Percentiles rank a stretch among this genome's conserved stretches.
Conservation (phyloP, 2,797 vertebrate genomes). For the Rhinella marina region DNA sequence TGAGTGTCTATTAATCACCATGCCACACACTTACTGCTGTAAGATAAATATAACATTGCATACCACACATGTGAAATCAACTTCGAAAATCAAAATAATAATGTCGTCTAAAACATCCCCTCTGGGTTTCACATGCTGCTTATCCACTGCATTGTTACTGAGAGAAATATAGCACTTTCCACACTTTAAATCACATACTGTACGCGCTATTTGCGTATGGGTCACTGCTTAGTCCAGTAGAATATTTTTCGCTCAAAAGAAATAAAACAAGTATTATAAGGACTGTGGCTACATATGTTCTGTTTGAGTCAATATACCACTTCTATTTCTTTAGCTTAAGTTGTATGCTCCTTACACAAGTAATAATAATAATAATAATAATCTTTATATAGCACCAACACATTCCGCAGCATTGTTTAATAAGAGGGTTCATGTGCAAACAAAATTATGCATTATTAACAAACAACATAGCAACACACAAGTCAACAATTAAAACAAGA, state of each 20-base stretch:
- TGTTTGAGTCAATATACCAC: neutral
- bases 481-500: no score
- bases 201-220: conserved; percentile 13
- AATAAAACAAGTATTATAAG: conserved; percentile 6
- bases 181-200: conserved; percentile 47
- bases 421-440: no score
- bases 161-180: conserved; percentile 31
- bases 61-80: conserved; percentile 52
- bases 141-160: conserved; percentile 40
- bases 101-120: conserved; percentile 43
- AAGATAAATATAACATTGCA: conserved; percentile 38
- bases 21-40: conserved; percentile 10
- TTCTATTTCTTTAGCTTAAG: neutral
- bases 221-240: conserved; percentile 43
- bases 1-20: conserved; percentile 41
- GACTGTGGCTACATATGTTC: neutral
- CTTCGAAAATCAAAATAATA: conserved; percentile 55
- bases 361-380: no score
- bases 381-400: no score
- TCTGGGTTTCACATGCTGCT: conserved; percentile 37
- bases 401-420: no score
- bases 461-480: no score
- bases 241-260: neutral
- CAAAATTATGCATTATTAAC: no score
- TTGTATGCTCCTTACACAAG: neutral